Evolutionary conservation across 2,797 vertebrate genomes (phyloP).

Genomic region (Leptatherina wallacei): DNA sequence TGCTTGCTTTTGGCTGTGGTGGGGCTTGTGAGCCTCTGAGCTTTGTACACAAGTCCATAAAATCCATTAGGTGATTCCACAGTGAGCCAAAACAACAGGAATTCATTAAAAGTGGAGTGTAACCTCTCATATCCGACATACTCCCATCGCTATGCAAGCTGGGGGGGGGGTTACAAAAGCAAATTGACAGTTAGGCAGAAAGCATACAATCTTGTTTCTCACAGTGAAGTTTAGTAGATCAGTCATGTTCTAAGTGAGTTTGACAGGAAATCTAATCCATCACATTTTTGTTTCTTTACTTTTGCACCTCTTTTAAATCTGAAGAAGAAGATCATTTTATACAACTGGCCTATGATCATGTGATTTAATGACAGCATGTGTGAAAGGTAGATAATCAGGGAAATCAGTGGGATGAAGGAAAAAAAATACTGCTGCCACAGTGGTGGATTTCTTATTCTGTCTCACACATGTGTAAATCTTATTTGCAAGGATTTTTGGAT

Average conservation of each 20-base stretch:
- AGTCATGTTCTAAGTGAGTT: neutral
- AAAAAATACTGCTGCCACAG: neutral
- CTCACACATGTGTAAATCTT: neutral
- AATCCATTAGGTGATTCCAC: slow-evolving; percentile 57
- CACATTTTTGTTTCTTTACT: neutral
- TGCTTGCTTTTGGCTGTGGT: slow-evolving; percentile 58
- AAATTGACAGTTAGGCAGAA: slow-evolving; percentile 14
- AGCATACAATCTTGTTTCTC: slow-evolving; percentile 1
- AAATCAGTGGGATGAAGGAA: neutral
- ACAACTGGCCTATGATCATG: neutral
- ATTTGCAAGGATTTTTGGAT: neutral
- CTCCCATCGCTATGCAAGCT: slow-evolving; percentile 11
- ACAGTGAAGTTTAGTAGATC: neutral
- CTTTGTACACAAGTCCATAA: slow-evolving; percentile 55
- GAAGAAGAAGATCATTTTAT: neutral
- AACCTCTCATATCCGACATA: slow-evolving; percentile 36
- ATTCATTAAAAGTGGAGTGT: slow-evolving; percentile 50
- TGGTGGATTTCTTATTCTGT: neutral
- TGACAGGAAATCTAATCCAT: neutral
- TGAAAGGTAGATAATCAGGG: neutral
- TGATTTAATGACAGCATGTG: neutral
- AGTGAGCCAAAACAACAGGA: slow-evolving; percentile 69
- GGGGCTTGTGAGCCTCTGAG: slow-evolving; percentile 28
- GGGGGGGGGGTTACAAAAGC: neutral
- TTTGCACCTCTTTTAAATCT: neutral